Evolutionary conservation across 1,140 invertebrate genomes (phyloP), one percentile per base, ranked within the genome.

Genomic region (Cherax quadricarinatus): DNA sequence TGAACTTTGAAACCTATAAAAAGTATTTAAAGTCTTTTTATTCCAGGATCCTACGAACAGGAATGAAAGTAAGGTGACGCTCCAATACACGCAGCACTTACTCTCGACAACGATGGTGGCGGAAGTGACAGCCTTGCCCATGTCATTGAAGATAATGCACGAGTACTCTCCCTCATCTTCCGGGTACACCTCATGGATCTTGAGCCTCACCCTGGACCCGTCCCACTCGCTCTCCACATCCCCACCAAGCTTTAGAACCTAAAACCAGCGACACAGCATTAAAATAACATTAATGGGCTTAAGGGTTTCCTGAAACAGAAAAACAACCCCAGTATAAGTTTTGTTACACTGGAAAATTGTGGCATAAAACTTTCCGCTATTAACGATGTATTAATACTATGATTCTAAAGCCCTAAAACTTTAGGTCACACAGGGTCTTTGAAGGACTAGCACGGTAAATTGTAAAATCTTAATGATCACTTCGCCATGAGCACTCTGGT

Each of bases 151-250:
- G 10, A 97, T 97, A 80, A 97, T 96, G 94, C 98, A 98, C 1
- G 96, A 97, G 94, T 98, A 99, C 94, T 97, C 97, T n/a, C 98
- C 98, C 94, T 98, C 97, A 94, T 98, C 98, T 94, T 98, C 97
- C 0, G 97, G 97, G 94, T 97, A 97, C 24, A 98, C 97, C 87
- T 97, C 96, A 14, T 96, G 96, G 94, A 98, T 98, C 88, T 95
- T 96, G 49, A 98, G 95, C 30, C 96, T 96, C 62, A 97, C 97
- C 1, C 95, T 96, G 49, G 96, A 96, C 0, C 96, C 97, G 86
- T 97, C 96, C 94, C 96, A 97, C 30, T 96, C 96, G 51, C 96
- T 95, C 62, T 96, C 96, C 93, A 98, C 97, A 94, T 97, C 97
- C 21, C 96, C 96, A 79, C 96, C 96, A 83, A 98, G 96, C 16